These are phyloP conservation scores for Corvus cornix DNA, from an alignment of 2,113 vertebrate genomes.

Conservation along the genomic window DNA sequence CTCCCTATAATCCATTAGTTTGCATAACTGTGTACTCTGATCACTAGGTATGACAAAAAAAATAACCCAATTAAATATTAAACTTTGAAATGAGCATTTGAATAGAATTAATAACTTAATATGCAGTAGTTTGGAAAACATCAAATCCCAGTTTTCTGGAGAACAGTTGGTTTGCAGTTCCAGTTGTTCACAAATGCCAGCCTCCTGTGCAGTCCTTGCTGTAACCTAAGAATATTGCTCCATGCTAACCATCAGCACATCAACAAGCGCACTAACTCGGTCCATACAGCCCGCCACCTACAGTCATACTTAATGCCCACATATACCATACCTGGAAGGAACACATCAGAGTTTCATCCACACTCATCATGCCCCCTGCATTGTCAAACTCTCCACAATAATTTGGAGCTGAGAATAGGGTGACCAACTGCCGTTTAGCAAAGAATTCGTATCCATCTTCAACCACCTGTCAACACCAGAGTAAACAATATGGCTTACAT, in stretches of 20 bases:
- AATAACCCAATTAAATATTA: background rate
- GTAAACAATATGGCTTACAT: background rate
- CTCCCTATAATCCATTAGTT: background rate
- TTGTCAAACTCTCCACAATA: conserved; percentile 96
- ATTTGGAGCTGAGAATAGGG: conserved; percentile 92
- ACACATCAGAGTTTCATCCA: conserved; percentile 95
- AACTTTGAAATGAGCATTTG: background rate
- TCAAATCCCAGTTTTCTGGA: background rate
- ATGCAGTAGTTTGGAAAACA: background rate
- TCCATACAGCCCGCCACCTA: background rate
- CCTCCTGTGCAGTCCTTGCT: background rate
- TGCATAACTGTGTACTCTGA: background rate
- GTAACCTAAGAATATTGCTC: background rate
- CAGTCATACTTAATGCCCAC: background rate
- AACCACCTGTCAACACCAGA: conserved; percentile 82
- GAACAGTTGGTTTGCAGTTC: background rate
- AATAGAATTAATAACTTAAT: background rate
- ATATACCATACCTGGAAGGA: conserved; percentile 87
- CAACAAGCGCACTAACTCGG: background rate
- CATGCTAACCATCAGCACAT: background rate
- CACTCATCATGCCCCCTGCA: conserved; percentile 96
- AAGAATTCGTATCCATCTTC: conserved; percentile 97
- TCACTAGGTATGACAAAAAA: background rate
- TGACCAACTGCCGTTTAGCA: conserved; percentile 93
- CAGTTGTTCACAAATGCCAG: background rate